phyloP scores from a whole-genome alignment of 2,113 vertebrate species.

The Pteruthius melanotis region DNA sequence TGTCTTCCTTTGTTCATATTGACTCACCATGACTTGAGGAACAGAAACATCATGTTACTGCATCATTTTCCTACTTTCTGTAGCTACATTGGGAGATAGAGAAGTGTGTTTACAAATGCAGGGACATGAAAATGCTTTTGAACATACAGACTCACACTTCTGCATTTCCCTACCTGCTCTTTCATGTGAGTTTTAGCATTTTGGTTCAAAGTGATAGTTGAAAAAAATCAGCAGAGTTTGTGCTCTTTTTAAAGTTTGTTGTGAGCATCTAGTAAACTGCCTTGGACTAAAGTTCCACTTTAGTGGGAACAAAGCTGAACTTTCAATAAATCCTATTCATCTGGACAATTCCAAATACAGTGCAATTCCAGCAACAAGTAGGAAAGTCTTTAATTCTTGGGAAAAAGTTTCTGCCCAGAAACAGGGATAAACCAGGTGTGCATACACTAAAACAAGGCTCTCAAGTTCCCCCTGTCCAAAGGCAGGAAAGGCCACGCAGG shows the following conservation, averaged over 20 bases:
- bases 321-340: neutral
- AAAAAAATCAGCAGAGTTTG: neutral
- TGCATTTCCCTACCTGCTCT: neutral
- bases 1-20: constrained; percentile 36
- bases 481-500: neutral
- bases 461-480: neutral
- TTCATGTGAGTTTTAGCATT: neutral
- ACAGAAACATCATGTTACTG: neutral
- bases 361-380: neutral
- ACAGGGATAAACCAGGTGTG: neutral
- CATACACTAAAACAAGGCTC: neutral
- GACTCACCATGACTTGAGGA: constrained; percentile 37
- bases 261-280: neutral
- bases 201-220: neutral
- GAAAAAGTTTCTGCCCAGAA: neutral
- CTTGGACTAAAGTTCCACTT: neutral
- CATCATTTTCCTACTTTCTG: constrained; percentile 17
- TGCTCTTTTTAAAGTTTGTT: neutral
- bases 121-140: neutral
- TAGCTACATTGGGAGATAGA: neutral
- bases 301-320: neutral
- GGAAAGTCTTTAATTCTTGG: neutral
- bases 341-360: neutral
- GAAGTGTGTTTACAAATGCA: neutral
- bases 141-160: neutral